Conservation (phyloP, 1,140 invertebrate genomes). For the Zaprionus camerounensis region DNA sequence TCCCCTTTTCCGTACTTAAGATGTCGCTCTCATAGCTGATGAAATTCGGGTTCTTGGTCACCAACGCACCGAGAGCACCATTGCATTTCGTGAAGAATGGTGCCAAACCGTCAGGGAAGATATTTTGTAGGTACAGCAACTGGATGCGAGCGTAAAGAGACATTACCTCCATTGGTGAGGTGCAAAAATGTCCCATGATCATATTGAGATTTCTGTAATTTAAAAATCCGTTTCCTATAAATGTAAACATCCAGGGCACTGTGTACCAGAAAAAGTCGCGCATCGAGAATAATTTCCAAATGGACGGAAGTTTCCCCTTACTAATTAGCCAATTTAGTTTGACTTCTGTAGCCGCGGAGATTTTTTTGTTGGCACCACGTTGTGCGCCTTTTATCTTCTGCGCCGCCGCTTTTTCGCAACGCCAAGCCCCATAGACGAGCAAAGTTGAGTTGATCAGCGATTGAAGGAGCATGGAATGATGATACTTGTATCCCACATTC, state of each 20-base stretch:
- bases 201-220: constrained; percentile 48
- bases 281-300: constrained; percentile 26
- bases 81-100: constrained; percentile 16
- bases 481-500: constrained; percentile 52
- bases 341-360: constrained; percentile 41
- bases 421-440: constrained; percentile 44
- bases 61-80: constrained; percentile 8
- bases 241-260: constrained; percentile 48
- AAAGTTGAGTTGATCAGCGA: constrained; percentile 45
- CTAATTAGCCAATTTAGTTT: constrained; percentile 43
- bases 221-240: constrained; percentile 33
- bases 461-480: constrained; percentile 42
- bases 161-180: constrained; percentile 31
- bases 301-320: not conserved
- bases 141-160: constrained; percentile 43
- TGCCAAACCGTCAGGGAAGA: constrained; percentile 2
- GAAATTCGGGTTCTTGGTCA: not conserved
- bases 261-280: constrained; percentile 25
- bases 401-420: constrained; percentile 23
- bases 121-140: constrained; percentile 30
- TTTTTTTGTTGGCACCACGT: not conserved
- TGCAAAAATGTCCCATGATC: constrained; percentile 59
- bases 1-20: not conserved
- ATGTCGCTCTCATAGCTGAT: constrained; percentile 52
- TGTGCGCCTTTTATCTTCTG: not conserved